Evolutionary conservation across 1,140 invertebrate species (phyloP).

Genomic region (Uloborus diversus): DNA sequence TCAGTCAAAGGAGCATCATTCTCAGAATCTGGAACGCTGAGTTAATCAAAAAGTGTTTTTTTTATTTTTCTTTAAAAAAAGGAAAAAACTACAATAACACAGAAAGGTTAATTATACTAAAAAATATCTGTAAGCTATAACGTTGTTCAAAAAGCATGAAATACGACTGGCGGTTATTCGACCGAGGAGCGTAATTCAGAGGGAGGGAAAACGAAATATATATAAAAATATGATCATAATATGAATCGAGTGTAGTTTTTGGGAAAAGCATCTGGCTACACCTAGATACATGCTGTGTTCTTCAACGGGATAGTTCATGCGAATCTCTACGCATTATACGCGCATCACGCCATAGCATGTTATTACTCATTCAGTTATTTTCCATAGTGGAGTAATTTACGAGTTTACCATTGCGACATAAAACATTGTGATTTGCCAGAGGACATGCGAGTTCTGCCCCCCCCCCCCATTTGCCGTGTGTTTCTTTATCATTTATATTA

Average conservation of each 20-base stretch:
- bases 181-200: neutral
- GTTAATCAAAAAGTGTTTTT: neutral
- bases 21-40: neutral
- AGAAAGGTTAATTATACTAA: neutral
- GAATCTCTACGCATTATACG: slow-evolving; percentile 6
- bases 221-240: too few relatives aligned
- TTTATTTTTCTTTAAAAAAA: too few relatives aligned
- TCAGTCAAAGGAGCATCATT: too few relatives aligned
- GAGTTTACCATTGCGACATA: slow-evolving; percentile 49
- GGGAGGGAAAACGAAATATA: too few relatives aligned
- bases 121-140: neutral
- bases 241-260: neutral
- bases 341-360: slow-evolving; percentile 33
- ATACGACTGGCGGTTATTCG: neutral
- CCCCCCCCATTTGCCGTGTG: neutral
- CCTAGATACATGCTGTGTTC: slow-evolving; percentile 36
- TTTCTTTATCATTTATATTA: slow-evolving; percentile 12
- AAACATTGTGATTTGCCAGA: slow-evolving; percentile 38
- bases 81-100: neutral
- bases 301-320: slow-evolving; percentile 10
- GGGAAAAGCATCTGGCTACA: slow-evolving; percentile 43
- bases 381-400: slow-evolving; percentile 34
- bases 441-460: slow-evolving; percentile 10
- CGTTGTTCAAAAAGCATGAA: neutral
- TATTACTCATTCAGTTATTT: slow-evolving; percentile 38